These are phyloP conservation scores for Drosophila hamatofila DNA, from an alignment of 2,888 invertebrate species.

Conservation along the genomic window DNA sequence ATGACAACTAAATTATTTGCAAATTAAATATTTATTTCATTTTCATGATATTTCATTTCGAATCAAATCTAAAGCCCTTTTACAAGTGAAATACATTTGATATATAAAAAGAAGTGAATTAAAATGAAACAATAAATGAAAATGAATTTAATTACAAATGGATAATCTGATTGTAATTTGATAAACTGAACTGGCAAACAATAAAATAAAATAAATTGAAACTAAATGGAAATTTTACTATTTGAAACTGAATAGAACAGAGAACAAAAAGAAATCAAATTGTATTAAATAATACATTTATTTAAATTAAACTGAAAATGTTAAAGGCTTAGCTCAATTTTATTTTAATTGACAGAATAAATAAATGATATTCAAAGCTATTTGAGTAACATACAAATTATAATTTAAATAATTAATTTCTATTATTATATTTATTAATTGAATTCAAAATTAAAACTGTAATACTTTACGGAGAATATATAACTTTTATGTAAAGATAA, in stretches of 20 bases:
- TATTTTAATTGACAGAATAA: not conserved
- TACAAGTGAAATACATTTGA: not conserved
- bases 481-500: no score
- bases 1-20: conserved; percentile 8
- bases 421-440: no score
- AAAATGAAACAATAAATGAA: not conserved
- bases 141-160: not conserved
- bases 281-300: not conserved
- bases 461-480: no score
- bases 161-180: not conserved
- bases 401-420: no score
- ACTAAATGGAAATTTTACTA: not conserved
- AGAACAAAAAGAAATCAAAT: fast-evolving
- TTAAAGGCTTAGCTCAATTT: not conserved
- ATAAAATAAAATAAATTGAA: not conserved
- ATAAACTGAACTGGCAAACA: not conserved
- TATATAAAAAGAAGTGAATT: not conserved
- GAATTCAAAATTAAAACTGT: no score
- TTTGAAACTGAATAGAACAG: not conserved
- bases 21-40: conserved; percentile 6
- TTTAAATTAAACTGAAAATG: not conserved
- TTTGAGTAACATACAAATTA: no score
- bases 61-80: not conserved
- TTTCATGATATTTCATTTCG: not conserved
- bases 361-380: no score